phyloP scores from a whole-genome alignment of 2,888 invertebrate genomes.

The Dasypogon diadema region DNA sequence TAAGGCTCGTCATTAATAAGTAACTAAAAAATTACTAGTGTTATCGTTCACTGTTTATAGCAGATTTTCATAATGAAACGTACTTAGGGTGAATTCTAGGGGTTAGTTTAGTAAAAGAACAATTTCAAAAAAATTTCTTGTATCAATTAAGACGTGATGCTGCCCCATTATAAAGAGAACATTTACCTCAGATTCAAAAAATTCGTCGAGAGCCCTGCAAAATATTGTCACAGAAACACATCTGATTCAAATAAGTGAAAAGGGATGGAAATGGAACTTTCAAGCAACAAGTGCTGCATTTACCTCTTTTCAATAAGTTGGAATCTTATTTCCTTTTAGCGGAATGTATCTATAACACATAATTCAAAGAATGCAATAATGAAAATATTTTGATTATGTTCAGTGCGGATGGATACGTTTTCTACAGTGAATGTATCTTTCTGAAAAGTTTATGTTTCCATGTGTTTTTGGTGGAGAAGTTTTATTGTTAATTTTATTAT shows the following conservation, averaged over 20 bases:
- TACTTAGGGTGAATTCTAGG: too few relatives aligned
- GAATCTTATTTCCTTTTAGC: constrained; percentile 51
- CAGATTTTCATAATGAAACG: too few relatives aligned
- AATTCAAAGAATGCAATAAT: not conserved
- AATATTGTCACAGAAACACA: not conserved
- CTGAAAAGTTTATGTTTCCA: constrained; percentile 8
- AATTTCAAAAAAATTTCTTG: too few relatives aligned
- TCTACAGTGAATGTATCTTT: constrained; percentile 2
- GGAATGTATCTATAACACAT: not conserved
- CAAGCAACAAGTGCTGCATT: constrained; percentile 54
- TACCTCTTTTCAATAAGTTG: constrained; percentile 47
- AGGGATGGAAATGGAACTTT: not conserved
- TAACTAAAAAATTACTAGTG: too few relatives aligned
- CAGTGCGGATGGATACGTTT: not conserved
- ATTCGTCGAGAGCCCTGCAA: too few relatives aligned
- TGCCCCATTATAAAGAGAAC: too few relatives aligned
- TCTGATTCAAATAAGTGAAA: not conserved
- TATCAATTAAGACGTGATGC: too few relatives aligned
- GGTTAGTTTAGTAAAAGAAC: too few relatives aligned
- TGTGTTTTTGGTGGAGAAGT: not conserved
- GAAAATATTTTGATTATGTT: not conserved
- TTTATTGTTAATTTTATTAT: constrained; percentile 34
- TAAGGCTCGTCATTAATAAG: too few relatives aligned
- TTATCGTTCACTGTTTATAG: too few relatives aligned
- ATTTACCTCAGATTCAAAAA: too few relatives aligned